Base-by-base conservation (phyloP, 1,140 invertebrate species). In the Temnothorax longispinosus region DNA sequence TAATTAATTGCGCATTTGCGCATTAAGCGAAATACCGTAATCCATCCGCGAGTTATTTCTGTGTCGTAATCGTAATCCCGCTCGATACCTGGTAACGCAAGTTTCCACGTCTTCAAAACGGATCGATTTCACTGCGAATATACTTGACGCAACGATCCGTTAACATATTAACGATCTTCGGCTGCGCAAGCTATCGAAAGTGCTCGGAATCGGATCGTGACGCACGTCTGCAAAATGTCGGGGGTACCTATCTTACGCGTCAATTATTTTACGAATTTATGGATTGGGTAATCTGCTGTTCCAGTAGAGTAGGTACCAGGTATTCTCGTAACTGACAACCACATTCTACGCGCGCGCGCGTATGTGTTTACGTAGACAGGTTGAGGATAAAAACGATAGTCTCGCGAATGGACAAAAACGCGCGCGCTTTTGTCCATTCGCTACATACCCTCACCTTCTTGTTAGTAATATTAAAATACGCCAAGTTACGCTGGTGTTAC, bases 201-300 rank as follows among this genome's bases (percentile, higher is more conserved):
- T 82, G 54, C 52, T 62, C n/a, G 54, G 41, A 84, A 75, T 84
- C 69, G 67, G 41, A 82, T 74, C 80, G 54, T 82, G 80, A 82
- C 80, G 67, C 80, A 50, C 41, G 54, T 47, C 54, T 21, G 80
- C 38, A 21, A 74, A 72, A 82, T 58, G 6, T 56, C 64, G 35
- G 50, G 1, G 50, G 15, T 58, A 72, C 76, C 60, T 58, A 72
- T 85, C 60, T 58, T 50, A 52, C 50, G 62, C 58, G 62, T 75
- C 86, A 52, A 76, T 77, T 76, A 85, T 52, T 60, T 27, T 44
- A 76, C 81, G 81, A 75, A 75, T 75, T 84, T 84, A 74, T 75
- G 65, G 54, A 84, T 84, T 75, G 69, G 80, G 18, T 74, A 84
- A 85, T 85, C 81, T 18, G 13, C 21, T 35, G 85, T 87, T 88